These are phyloP conservation scores for Ashinkailepas kermadecensis DNA, from an alignment of 2,888 invertebrate genomes.

Conservation along the genomic window DNA sequence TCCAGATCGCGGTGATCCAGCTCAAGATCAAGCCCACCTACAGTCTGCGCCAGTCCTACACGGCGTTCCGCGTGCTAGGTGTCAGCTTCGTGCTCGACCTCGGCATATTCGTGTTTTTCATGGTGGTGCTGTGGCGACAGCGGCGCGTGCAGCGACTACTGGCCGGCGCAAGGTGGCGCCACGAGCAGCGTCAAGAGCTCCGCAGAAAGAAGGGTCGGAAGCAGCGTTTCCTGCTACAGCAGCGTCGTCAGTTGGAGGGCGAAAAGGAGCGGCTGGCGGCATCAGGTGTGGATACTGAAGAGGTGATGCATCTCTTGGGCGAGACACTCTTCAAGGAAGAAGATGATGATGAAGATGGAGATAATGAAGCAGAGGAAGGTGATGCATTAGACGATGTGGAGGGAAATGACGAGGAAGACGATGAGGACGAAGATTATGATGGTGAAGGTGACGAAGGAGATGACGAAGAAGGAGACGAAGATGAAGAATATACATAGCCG, in stretches of 20 bases:
- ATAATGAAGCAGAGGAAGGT: not conserved
- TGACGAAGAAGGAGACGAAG: not conserved
- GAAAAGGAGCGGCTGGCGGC: not conserved
- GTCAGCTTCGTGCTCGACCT: not conserved
- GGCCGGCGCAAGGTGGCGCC: constrained; percentile 20
- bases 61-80: not conserved
- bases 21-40: constrained; percentile 19
- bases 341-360: not conserved
- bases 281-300: not conserved
- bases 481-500: not conserved
- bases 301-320: not conserved
- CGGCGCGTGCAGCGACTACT: constrained; percentile 17
- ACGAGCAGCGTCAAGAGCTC: constrained; percentile 7
- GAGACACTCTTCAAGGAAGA: constrained; percentile 6
- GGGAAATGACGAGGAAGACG: not conserved
- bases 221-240: not conserved
- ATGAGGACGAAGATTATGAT: not conserved
- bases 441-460: not conserved
- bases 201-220: not conserved
- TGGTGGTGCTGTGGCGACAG: constrained; percentile 19
- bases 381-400: not conserved
- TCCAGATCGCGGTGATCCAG: constrained; percentile 17
- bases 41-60: not conserved
- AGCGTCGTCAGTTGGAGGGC: not conserved
- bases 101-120: not conserved